phyloP scores from a whole-genome alignment of 2,797 vertebrate species.

The Sebastes itinus region DNA sequence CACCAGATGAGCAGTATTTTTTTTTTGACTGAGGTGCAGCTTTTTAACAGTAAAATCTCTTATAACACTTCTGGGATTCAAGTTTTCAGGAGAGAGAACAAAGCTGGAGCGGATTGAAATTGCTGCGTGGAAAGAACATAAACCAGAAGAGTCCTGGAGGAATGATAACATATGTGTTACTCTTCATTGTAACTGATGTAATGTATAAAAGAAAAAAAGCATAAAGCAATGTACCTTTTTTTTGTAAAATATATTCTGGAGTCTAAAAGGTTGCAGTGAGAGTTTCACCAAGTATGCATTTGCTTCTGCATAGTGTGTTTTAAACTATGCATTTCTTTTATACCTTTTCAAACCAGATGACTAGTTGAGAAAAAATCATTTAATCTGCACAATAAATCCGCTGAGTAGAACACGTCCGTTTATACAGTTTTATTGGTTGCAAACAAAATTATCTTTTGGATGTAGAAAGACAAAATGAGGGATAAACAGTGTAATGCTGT shows the following conservation, averaged over 20 bases:
- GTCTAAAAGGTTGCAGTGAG: conserved; percentile 42
- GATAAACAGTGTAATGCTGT: neutral
- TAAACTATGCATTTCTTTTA: conserved; percentile 69
- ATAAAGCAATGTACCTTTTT: conserved; percentile 5
- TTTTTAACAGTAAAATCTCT: conserved; percentile 18
- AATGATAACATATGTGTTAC: conserved; percentile 13
- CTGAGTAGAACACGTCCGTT: conserved; percentile 21
- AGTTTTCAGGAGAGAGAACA: conserved; percentile 12
- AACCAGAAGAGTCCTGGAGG: conserved; percentile 19
- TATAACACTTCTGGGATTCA: neutral
- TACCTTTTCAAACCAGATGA: conserved; percentile 70
- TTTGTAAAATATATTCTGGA: conserved; percentile 58
- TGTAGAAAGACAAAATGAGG: neutral
- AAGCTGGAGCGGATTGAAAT: conserved; percentile 3
- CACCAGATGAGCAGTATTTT: conserved; percentile 12
- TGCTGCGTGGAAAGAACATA: conserved; percentile 14
- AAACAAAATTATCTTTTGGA: neutral
- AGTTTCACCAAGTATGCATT: conserved; percentile 33
- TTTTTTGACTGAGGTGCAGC: conserved; percentile 6
- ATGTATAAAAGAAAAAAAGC: conserved; percentile 1
- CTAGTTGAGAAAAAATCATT: conserved; percentile 47
- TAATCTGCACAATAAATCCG: conserved; percentile 70
- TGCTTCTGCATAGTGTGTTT: conserved; percentile 63
- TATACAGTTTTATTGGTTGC: neutral
- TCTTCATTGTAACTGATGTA: conserved; percentile 30